Evolutionary conservation across 1,140 invertebrate genomes (phyloP), one percentile per base, ranked within the genome.

Genomic region (Nautilus pompilius): DNA sequence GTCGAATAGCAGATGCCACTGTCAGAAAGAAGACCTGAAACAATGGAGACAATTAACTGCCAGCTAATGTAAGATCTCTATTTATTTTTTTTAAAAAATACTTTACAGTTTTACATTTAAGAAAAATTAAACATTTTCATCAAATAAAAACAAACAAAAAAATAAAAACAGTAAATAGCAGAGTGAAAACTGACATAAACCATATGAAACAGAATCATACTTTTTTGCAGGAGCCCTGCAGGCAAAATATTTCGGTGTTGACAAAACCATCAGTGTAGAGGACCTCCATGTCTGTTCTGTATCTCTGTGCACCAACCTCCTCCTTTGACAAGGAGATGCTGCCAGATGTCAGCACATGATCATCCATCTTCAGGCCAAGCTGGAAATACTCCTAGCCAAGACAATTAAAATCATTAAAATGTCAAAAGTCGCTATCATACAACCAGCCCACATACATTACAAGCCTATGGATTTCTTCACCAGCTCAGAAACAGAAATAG

Each of bases 1-100:
- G 66, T 10, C 68, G 34, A 5, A 72, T 54, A 1, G 62, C 51
- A 2, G 77, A 80, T 36, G 69, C 70, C n/a, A 79, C 55, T 2
- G 73, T 71, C 13, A 80, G 48, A 41, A 72, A 74, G 24, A 67
- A 66, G 5, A 74, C 60, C 78, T 80, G 66, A n/a, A 69, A 69
- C 24, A 41, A 60, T 51, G 26, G 51, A 58, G 29, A 41, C 22
- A 51, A 2, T n/a, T n/a, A n/a, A n/a, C n/a, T n/a, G n/a, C n/a
- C n/a, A n/a, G n/a, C n/a, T n/a, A n/a, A n/a, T n/a, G n/a, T n/a
- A n/a, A n/a, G n/a, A n/a, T n/a, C n/a, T n/a, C n/a, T n/a, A n/a
- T n/a, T n/a, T n/a, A n/a, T n/a, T n/a, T n/a, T n/a, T n/a, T n/a
- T n/a, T n/a, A n/a, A n/a, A n/a, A n/a, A n/a, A n/a, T n/a, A n/a